phyloP scores from a whole-genome alignment of 2,113 vertebrate genomes.

The Brachionichthys hirsutus region DNA sequence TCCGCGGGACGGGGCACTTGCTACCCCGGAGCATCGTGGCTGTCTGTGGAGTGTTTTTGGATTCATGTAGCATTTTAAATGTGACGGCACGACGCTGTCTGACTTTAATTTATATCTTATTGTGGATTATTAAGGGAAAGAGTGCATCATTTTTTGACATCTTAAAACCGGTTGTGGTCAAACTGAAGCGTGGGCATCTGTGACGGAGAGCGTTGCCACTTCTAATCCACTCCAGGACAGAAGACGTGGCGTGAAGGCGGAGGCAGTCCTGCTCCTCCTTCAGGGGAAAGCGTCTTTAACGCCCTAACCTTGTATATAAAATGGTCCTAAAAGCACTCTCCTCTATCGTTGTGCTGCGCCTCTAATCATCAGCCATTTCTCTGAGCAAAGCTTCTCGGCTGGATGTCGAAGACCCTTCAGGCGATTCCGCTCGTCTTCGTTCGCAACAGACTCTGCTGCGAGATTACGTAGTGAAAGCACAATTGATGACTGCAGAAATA shows the following conservation, averaged over 20 bases:
- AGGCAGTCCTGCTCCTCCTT: slow-evolving; percentile 61
- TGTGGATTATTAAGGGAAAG: slow-evolving; percentile 8
- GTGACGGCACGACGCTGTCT: not conserved
- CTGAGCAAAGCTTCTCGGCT: slow-evolving; percentile 36
- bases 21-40: slow-evolving; percentile 29
- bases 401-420: slow-evolving; percentile 38
- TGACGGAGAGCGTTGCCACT: slow-evolving; percentile 73
- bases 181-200: slow-evolving; percentile 61
- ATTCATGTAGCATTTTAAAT: not conserved
- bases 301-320: slow-evolving; percentile 46
- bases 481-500: slow-evolving; percentile 43
- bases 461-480: slow-evolving; percentile 60
- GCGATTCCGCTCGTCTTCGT: slow-evolving; percentile 27
- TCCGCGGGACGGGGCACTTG: not conserved
- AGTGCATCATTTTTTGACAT: slow-evolving; percentile 37
- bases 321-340: slow-evolving; percentile 26
- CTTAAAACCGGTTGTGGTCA: slow-evolving; percentile 50
- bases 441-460: slow-evolving; percentile 12
- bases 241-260: slow-evolving; percentile 75
- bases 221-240: slow-evolving; percentile 77
- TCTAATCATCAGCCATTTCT: slow-evolving; percentile 49
- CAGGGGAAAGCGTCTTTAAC: slow-evolving; percentile 47
- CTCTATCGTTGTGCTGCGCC: slow-evolving; percentile 40
- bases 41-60: not conserved
- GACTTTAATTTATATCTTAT: too few species aligned